A percentile compares a stretch with the other conserved stretches of the same genome.
phyloP scores from a whole-genome alignment of 2,888 invertebrate species.

The Blera fallax region DNA sequence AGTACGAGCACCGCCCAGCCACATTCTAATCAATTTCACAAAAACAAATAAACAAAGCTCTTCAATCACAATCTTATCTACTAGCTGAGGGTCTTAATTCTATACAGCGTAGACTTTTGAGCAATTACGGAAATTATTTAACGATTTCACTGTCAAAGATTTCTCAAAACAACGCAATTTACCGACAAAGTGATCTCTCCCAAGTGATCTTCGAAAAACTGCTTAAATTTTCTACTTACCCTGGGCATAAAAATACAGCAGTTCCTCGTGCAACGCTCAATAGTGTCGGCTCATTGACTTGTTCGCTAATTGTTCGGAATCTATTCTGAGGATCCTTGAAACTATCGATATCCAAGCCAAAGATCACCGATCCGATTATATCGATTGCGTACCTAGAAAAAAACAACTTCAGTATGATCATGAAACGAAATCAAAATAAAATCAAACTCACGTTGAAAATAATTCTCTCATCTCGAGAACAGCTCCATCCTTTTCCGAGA shows the following conservation, averaged over 20 bases:
- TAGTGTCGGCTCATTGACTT: conserved; percentile 50
- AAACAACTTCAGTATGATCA: neutral
- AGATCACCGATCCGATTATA: conserved; percentile 82
- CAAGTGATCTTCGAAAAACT: neutral
- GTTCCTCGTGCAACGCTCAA: conserved; percentile 72
- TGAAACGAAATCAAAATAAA: neutral
- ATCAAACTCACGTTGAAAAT: conserved; percentile 74
- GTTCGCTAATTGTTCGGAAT: conserved; percentile 76
- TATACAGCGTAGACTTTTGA: too few species aligned
- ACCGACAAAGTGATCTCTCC: too few species aligned
- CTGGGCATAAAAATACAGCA: conserved; percentile 76
- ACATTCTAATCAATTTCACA: neutral
- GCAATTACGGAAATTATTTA: too few species aligned
- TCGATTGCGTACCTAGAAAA: conserved; percentile 81
- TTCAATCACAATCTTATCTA: neutral
- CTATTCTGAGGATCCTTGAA: conserved; percentile 80
- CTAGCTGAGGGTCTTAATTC: too few species aligned
- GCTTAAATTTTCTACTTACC: conserved; percentile 74
- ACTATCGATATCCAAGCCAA: conserved; percentile 81
- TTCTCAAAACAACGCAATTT: too few species aligned
- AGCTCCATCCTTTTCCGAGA: conserved; percentile 76
- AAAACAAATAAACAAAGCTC: neutral
- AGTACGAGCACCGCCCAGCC: too few species aligned
- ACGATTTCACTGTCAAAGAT: too few species aligned
- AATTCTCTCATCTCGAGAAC: conserved; percentile 82